Evolutionary conservation across 2,797 vertebrate genomes (phyloP), one percentile per base, ranked within the genome.

Genomic region (Darevskia nairensis): DNA sequence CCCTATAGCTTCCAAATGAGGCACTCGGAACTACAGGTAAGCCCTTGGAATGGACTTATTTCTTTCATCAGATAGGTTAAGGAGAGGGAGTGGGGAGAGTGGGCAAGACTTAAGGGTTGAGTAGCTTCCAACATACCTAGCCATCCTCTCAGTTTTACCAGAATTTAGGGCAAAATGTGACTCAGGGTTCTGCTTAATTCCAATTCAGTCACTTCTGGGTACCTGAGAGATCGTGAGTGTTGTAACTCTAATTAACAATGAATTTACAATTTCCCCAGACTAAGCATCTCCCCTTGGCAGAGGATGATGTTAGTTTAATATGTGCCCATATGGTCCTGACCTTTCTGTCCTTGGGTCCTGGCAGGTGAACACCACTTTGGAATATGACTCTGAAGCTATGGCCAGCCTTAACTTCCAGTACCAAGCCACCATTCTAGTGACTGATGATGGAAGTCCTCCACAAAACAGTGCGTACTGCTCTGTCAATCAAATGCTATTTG

Each of bases 321-420:
- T 55, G 32, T 41, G 27, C 5, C n/a, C 9, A 41, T 39, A 59
- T 21, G 11, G n/a, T 76, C 50, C 35, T 80, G 27, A 66, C n/a
- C 17, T 35, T 81, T 66, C 29, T 61, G 39, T 77, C 15, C 85
- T 82, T 88, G 50, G 27, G 55, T 32, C 13, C 64, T 88, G 2
- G 25, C 79, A 97, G 96, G 93, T 97, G 79, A 96, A 97, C 35
- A 59, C 85, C 23, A 94, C 94, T 6, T 76, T 97, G 87, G 95
- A 96, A 72, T 96, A 91, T 82, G 96, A 97, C n/a, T 75, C 74
- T n/a, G 87, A 90, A 74, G 94, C 83, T 5, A 83, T 86, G 80
- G 85, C 21, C 23, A 79, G 21, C 25, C 19, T 84, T 87, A 89
- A 89, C 83, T 93, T 94, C 82, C 95, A 90, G 77, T 94, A 92